Conservation (phyloP, 2,888 invertebrate genomes). For the Troilus luridus region DNA sequence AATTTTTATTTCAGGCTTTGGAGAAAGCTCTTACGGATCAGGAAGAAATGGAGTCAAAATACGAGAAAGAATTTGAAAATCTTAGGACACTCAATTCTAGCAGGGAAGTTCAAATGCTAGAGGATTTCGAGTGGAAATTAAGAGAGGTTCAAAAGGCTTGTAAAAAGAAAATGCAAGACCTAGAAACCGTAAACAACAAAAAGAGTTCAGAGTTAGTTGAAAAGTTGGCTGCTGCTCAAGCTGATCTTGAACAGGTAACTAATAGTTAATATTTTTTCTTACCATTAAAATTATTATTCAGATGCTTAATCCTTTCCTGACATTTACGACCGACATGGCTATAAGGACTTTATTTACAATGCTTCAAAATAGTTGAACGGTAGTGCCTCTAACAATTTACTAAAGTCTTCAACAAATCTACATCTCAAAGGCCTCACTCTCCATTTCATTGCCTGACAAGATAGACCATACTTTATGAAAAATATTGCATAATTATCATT, state of each 20-base stretch:
- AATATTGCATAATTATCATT: no score
- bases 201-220: slow-evolving; percentile 66
- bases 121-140: slow-evolving; percentile 89
- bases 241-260: slow-evolving; percentile 68
- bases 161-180: slow-evolving; percentile 75
- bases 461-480: no score
- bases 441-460: no score
- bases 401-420: no score
- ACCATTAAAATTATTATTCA: not conserved
- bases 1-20: slow-evolving; percentile 69
- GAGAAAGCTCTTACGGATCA: slow-evolving; percentile 76
- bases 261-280: not conserved
- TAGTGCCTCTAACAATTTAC: no score
- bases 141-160: slow-evolving; percentile 81
- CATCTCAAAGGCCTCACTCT: no score
- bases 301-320: no score
- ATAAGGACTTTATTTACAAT: no score
- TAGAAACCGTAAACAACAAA: slow-evolving; percentile 69
- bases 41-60: slow-evolving; percentile 74
- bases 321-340: no score
- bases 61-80: slow-evolving; percentile 79
- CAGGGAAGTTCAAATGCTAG: slow-evolving; percentile 80
- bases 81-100: slow-evolving; percentile 77
- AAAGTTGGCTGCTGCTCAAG: slow-evolving; percentile 68
- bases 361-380: no score